Evolutionary conservation across 2,888 invertebrate genomes (phyloP).

Genomic region (Harpalus rufipes): DNA sequence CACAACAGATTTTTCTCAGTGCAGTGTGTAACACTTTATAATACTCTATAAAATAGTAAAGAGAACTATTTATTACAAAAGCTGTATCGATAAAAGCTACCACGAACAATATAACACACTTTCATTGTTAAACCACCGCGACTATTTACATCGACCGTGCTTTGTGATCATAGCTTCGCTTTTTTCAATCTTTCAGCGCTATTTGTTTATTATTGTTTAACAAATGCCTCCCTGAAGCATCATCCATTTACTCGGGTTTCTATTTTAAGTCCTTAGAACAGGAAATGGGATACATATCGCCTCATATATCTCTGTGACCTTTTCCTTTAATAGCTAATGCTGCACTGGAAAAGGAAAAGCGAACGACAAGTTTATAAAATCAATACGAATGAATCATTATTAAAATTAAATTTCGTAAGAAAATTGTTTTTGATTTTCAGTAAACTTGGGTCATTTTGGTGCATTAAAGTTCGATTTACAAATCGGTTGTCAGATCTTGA

Average conservation of each 20-base stretch:
- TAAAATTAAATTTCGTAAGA: not conserved
- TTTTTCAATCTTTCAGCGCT: not conserved
- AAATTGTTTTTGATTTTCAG: not conserved
- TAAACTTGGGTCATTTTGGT: no score
- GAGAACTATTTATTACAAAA: no score
- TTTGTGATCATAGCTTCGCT: not conserved
- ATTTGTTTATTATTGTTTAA: slow-evolving; percentile 4
- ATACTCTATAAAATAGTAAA: no score
- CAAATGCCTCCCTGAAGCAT: not conserved
- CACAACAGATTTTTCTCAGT: no score
- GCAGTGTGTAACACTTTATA: no score
- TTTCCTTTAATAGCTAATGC: not conserved
- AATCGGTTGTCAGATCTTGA: no score
- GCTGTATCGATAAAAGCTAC: no score
- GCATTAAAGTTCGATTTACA: no score
- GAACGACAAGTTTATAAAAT: not conserved
- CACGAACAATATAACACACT: no score
- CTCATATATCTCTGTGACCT: not conserved
- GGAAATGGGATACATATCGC: not conserved
- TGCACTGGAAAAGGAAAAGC: no score
- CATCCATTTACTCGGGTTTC: not conserved
- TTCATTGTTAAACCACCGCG: no score
- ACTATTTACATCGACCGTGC: no score
- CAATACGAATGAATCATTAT: not conserved
- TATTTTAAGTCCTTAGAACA: not conserved